phyloP scores from a whole-genome alignment of 2,113 vertebrate genomes.

The Miniopterus natalensis region DNA sequence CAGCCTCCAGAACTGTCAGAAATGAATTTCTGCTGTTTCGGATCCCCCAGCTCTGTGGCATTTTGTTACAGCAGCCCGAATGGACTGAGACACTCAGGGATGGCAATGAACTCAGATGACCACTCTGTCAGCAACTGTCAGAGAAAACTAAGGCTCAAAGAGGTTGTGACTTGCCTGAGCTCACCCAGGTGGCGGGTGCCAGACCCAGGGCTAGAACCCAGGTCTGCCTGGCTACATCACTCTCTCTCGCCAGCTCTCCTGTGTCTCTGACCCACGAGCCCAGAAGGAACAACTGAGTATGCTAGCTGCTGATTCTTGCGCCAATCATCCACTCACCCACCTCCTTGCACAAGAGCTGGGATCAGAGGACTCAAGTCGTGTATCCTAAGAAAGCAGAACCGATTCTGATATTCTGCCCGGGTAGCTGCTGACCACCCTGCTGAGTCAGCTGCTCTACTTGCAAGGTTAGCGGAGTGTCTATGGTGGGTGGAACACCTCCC shows the following conservation, averaged over 20 bases:
- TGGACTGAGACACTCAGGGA: background rate
- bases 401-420: constrained; percentile 15
- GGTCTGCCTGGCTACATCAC: background rate
- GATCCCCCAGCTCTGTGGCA: background rate
- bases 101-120: background rate
- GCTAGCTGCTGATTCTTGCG: background rate
- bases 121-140: background rate
- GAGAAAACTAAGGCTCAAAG: background rate
- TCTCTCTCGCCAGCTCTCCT: background rate
- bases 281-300: rapidly evolving
- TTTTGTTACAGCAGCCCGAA: background rate
- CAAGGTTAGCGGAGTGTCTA: background rate
- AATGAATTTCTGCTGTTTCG: background rate
- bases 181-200: background rate
- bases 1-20: background rate
- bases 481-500: background rate
- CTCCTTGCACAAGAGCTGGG: constrained; percentile 43
- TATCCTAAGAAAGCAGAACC: constrained; percentile 72
- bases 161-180: background rate
- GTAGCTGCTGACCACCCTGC: background rate
- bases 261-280: background rate
- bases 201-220: background rate
- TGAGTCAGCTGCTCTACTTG: constrained; percentile 42
- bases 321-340: background rate
- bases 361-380: background rate